phyloP scores from a whole-genome alignment of 92 coral and sea anemone genomes.

The Heliopora coerulea region DNA sequence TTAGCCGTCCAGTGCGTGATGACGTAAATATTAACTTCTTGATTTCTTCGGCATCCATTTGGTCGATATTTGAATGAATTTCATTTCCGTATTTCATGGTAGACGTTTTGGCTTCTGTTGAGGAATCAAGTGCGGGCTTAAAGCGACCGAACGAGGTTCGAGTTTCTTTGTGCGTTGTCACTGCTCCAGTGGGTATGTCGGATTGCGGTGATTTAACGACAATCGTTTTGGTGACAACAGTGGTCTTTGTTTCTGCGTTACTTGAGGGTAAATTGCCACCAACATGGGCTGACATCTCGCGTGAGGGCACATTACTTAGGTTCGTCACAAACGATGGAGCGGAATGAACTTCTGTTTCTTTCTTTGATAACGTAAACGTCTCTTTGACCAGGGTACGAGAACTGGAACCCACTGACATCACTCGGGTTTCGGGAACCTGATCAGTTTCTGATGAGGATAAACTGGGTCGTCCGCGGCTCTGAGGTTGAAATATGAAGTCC shows the following conservation, averaged over 20 bases:
- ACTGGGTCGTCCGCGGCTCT: slow-evolving; percentile 32
- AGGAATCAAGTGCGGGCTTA: not conserved
- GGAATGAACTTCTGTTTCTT: slow-evolving; percentile 5
- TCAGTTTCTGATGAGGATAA: slow-evolving; percentile 1
- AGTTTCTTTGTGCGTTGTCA: not conserved
- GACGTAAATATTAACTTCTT: slow-evolving; percentile 31
- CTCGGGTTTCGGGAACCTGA: not conserved
- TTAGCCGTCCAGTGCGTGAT: slow-evolving; percentile 32
- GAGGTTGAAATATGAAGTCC: slow-evolving; percentile 20
- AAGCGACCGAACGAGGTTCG: not conserved
- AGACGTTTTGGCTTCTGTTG: not conserved
- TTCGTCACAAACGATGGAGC: not conserved
- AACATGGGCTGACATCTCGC: too few relatives aligned
- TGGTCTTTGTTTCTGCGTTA: not conserved
- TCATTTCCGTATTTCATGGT: not conserved
- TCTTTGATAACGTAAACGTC: not conserved
- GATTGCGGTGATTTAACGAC: not conserved
- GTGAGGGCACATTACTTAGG: not conserved
- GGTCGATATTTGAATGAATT: slow-evolving; percentile 2
- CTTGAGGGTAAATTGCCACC: not conserved
- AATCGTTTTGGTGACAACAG: slow-evolving; percentile 18
- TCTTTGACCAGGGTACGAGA: not conserved
- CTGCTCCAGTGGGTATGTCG: slow-evolving; percentile 1
- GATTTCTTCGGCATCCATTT: slow-evolving; percentile 25
- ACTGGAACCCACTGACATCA: not conserved